Evolutionary conservation across 2,113 vertebrate genomes (phyloP).

Genomic region (Cyanocitta stelleri): DNA sequence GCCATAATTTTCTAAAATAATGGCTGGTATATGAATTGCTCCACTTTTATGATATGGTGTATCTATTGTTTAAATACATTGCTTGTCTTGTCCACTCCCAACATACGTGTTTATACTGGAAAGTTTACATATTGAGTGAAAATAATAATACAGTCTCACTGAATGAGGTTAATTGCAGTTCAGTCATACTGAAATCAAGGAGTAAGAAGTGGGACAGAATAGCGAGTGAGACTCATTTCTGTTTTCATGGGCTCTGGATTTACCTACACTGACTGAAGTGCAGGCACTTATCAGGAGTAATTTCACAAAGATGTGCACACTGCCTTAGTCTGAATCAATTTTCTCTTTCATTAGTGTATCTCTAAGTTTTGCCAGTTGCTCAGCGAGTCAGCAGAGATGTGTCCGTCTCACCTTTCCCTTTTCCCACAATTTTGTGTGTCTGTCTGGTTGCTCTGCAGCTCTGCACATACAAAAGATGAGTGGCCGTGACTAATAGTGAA

Average conservation of each 20-base stretch:
- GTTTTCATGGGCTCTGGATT: not conserved
- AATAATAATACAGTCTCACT: not conserved
- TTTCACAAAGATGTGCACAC: not conserved
- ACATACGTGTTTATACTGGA: conserved; percentile 12
- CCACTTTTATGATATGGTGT: not conserved
- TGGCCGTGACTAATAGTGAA: not conserved
- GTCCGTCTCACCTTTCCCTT: not conserved
- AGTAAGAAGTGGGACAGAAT: not conserved
- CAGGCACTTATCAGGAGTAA: not conserved
- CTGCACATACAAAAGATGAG: not conserved
- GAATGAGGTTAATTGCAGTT: conserved; percentile 51
- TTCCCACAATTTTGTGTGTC: not conserved
- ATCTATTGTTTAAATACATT: not conserved
- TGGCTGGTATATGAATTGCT: not conserved
- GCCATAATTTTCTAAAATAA: not conserved
- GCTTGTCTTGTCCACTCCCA: not conserved
- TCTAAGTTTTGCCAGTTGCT: not conserved
- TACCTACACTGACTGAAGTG: not conserved
- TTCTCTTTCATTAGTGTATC: not conserved
- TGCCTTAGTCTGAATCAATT: not conserved
- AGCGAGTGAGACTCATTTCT: not conserved
- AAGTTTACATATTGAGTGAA: conserved; percentile 8
- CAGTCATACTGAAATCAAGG: not conserved
- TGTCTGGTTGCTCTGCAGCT: not conserved
- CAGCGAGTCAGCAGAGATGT: not conserved